Conservation (phyloP, 1,140 invertebrate species). For the Philotrypesis tridentata region DNA sequence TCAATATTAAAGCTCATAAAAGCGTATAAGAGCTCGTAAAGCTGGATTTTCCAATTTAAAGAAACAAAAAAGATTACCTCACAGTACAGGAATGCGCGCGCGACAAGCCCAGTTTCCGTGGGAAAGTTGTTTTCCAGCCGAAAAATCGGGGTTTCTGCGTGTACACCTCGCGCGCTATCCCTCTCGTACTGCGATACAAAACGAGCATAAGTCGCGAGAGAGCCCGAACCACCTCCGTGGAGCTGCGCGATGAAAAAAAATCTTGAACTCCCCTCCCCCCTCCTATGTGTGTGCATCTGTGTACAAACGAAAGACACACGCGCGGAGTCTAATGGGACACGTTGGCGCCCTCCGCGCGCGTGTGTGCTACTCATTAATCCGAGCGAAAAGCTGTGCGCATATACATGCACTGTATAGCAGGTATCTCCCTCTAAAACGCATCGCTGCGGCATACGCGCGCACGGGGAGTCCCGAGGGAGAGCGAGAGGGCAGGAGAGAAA, state of each 20-base stretch:
- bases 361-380: constrained; percentile 61
- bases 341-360: constrained; percentile 53
- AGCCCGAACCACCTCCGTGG: neutral
- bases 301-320: constrained; percentile 7
- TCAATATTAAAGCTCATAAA: too few species aligned
- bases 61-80: neutral
- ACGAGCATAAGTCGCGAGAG: constrained; percentile 21
- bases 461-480: neutral
- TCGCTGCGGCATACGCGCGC: neutral
- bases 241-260: constrained; percentile 19
- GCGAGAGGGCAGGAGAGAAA: constrained; percentile 42
- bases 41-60: neutral
- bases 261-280: too few species aligned
- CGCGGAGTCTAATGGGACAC: constrained; percentile 59
- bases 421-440: constrained; percentile 1
- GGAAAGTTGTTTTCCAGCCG: neutral
- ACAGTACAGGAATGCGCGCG: neutral
- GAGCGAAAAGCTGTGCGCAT: neutral
- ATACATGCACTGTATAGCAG: too few species aligned
- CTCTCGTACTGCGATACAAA: neutral
- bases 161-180: constrained; percentile 64
- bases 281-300: too few species aligned
- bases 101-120: neutral
- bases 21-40: too few species aligned
- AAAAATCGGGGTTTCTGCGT: neutral